These are phyloP conservation scores for Rhynchonema sp. DNA, from an alignment of 2,888 invertebrate species.

Conservation along the genomic window DNA sequence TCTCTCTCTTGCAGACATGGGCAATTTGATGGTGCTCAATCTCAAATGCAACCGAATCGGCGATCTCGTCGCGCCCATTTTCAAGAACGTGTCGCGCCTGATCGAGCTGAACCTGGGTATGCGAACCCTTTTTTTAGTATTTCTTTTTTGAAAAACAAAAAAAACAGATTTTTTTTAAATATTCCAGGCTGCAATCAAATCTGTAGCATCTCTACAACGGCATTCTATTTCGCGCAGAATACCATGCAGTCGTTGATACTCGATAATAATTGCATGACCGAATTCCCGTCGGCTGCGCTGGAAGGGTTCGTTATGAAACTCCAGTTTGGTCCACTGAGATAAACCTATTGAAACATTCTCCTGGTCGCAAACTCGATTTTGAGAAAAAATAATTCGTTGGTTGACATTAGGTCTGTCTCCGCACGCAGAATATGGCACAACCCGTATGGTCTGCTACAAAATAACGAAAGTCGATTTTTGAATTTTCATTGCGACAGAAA, in stretches of 20 bases:
- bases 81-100: not conserved
- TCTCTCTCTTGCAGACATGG: conserved; percentile 1
- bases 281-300: conserved; percentile 19
- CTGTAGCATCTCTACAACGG: conserved; percentile 14
- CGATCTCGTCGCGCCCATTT: conserved; percentile 1
- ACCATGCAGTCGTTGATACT: conserved; percentile 24
- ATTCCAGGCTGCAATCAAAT: conserved; percentile 15
- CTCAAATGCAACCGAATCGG: conserved; percentile 25
- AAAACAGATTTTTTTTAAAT: not conserved
- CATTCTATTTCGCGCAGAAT: conserved; percentile 15
- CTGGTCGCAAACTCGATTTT: too few species aligned
- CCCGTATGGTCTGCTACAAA: too few species aligned
- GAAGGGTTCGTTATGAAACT: conserved; percentile 1
- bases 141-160: not conserved
- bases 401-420: too few species aligned
- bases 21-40: conserved; percentile 18
- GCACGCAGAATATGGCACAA: too few species aligned
- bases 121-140: too few species aligned
- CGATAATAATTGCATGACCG: conserved; percentile 22
- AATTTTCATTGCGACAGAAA: too few species aligned
- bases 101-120: not conserved
- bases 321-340: too few species aligned
- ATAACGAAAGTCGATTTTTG: not conserved
- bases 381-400: too few species aligned
- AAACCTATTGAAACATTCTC: too few species aligned